Conservation (phyloP, 2,888 invertebrate species). For the Mystacides longicornis region DNA sequence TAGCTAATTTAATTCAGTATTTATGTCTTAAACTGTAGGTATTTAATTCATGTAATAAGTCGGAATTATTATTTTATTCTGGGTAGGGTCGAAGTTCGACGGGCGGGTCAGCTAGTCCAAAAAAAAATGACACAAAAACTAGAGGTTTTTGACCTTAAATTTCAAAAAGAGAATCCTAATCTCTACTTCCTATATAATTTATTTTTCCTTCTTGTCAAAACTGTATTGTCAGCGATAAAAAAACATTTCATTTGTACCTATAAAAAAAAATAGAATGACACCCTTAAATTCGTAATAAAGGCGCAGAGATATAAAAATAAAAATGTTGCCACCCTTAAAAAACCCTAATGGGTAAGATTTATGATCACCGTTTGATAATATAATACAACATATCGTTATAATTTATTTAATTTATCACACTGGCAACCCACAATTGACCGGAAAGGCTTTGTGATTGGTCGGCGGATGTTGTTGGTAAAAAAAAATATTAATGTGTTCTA, state of each 20-base stretch:
- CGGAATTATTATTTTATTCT: too few relatives aligned
- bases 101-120: too few relatives aligned
- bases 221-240: neutral
- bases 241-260: neutral
- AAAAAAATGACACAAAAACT: too few relatives aligned
- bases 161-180: neutral
- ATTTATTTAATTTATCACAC: conserved; percentile 1
- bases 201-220: neutral
- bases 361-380: neutral
- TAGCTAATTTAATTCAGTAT: too few relatives aligned
- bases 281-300: neutral
- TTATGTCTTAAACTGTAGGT: too few relatives aligned
- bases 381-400: too few relatives aligned
- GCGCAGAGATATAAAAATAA: neutral
- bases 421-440: conserved; percentile 9
- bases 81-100: too few relatives aligned
- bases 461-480: conserved; percentile 6
- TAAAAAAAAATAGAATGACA: neutral
- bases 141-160: neutral
- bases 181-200: neutral
- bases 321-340: neutral
- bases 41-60: too few relatives aligned
- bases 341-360: neutral
- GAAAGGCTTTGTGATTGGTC: conserved; percentile 14
- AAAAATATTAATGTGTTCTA: neutral